Evolutionary conservation across 2,797 vertebrate species (phyloP).

Genomic region (Rhinoraja longicauda): DNA sequence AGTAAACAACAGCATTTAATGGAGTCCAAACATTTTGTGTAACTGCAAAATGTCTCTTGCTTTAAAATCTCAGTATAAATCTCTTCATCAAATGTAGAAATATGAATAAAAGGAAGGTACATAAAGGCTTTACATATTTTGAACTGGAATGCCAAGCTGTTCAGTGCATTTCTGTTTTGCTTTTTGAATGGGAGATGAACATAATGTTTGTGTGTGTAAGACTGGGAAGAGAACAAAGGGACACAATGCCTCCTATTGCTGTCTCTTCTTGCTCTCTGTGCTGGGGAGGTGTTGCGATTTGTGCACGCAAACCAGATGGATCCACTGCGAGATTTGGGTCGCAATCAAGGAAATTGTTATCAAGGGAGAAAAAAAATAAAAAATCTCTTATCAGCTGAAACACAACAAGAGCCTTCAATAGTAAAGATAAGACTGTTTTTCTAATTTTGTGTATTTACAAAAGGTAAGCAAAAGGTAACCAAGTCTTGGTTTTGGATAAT

Average conservation of each 20-base stretch:
- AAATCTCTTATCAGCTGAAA: conserved; percentile 15
- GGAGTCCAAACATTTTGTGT: neutral
- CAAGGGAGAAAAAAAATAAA: neutral
- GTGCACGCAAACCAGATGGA: conserved; percentile 5
- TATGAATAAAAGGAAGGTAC: neutral
- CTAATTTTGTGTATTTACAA: neutral
- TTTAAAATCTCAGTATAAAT: neutral
- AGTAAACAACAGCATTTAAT: neutral
- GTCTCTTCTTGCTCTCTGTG: neutral
- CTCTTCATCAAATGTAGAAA: neutral
- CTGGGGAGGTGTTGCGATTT: conserved; percentile 19
- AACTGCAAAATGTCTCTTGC: neutral
- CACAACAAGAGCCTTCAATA: neutral
- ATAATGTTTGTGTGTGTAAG: neutral
- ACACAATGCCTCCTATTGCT: conserved; percentile 17
- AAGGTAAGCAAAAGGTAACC: neutral
- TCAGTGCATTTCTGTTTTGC: neutral
- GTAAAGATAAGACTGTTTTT: neutral
- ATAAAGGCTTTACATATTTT: neutral
- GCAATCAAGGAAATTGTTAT: conserved; percentile 20
- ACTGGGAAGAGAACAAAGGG: neutral
- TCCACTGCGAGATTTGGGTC: conserved; percentile 3
- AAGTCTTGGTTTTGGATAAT: neutral
- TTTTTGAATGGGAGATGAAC: neutral
- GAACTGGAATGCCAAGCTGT: neutral